phyloP scores from a whole-genome alignment of 2,797 vertebrate genomes.

The Botia almorhae region DNA sequence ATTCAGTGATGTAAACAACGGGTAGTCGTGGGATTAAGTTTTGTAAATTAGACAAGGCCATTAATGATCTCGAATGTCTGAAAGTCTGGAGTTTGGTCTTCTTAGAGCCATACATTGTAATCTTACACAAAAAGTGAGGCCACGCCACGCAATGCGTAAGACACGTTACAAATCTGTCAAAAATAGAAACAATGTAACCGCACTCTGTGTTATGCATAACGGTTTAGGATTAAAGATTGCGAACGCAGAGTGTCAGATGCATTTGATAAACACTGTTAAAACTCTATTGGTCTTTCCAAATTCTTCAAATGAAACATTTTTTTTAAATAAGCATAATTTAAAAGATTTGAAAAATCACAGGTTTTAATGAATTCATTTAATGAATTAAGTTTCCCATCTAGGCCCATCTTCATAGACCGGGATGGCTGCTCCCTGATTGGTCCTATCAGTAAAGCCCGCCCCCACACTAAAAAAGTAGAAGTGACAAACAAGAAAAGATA shows the following conservation, averaged over 20 bases:
- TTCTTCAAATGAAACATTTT: too few relatives aligned
- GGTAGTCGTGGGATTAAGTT: slow-evolving; percentile 74
- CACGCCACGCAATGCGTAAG: slow-evolving; percentile 57
- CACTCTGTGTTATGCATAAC: slow-evolving; percentile 66
- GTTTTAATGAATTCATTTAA: too few relatives aligned
- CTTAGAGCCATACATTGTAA: slow-evolving; percentile 66
- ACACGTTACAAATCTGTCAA: slow-evolving; percentile 61
- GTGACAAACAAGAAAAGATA: neutral
- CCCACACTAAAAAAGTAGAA: neutral
- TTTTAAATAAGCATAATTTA: too few relatives aligned
- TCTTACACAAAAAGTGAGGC: slow-evolving; percentile 67
- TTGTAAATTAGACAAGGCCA: slow-evolving; percentile 70
- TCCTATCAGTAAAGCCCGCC: too few relatives aligned
- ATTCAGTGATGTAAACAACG: slow-evolving; percentile 78
- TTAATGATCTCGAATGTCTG: slow-evolving; percentile 66
- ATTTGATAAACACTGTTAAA: slow-evolving; percentile 51
- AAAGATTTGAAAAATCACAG: too few relatives aligned
- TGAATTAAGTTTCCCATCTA: too few relatives aligned
- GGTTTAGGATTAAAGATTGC: slow-evolving; percentile 72
- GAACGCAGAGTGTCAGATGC: slow-evolving; percentile 55
- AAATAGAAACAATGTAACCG: slow-evolving; percentile 63
- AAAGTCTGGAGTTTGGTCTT: slow-evolving; percentile 64
- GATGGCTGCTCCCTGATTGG: too few relatives aligned
- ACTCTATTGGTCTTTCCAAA: slow-evolving; percentile 28
- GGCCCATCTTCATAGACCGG: too few relatives aligned